Conservation (phyloP, 2,888 invertebrate species). For the Lasioglossum morio region DNA sequence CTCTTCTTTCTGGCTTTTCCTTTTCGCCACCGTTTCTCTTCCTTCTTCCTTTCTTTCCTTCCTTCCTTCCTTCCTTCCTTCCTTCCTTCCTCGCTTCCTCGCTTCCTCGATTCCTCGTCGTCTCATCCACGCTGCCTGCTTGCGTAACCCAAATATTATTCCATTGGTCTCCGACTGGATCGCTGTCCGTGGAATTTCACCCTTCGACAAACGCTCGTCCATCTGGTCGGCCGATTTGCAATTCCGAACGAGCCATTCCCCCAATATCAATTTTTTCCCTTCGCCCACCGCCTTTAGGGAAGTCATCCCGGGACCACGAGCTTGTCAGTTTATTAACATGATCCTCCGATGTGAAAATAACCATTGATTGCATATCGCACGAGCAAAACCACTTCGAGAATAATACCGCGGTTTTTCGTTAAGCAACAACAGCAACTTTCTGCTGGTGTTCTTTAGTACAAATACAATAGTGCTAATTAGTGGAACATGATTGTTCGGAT, state of each 20-base stretch:
- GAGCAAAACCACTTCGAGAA: not conserved
- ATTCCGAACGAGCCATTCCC: slow-evolving; percentile 68
- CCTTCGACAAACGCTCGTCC: slow-evolving; percentile 71
- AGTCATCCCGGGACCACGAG: not conserved
- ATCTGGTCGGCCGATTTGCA: slow-evolving; percentile 76
- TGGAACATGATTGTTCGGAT: too few relatives aligned
- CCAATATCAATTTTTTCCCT: slow-evolving; percentile 46
- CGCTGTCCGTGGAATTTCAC: slow-evolving; percentile 62
- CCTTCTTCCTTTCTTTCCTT: slow-evolving; percentile 22
- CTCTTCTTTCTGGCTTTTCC: slow-evolving; percentile 31
- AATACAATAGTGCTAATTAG: too few relatives aligned
- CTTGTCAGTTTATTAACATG: not conserved
- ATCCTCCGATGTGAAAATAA: not conserved
- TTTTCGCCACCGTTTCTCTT: slow-evolving; percentile 29
- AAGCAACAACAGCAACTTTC: not conserved
- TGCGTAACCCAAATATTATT: slow-evolving; percentile 74
- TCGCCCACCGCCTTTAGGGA: slow-evolving; percentile 7
- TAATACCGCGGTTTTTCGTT: not conserved
- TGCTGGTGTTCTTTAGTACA: too few relatives aligned
- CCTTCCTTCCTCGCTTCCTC: slow-evolving; percentile 9
- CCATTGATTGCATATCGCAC: not conserved
- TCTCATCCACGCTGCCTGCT: slow-evolving; percentile 25
- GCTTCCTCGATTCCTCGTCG: not conserved
- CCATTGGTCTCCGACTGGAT: slow-evolving; percentile 53
- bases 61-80: slow-evolving; percentile 9